These are phyloP conservation scores for Leptopterna dolabrata DNA, from an alignment of 2,888 invertebrate genomes.

Conservation along the genomic window DNA sequence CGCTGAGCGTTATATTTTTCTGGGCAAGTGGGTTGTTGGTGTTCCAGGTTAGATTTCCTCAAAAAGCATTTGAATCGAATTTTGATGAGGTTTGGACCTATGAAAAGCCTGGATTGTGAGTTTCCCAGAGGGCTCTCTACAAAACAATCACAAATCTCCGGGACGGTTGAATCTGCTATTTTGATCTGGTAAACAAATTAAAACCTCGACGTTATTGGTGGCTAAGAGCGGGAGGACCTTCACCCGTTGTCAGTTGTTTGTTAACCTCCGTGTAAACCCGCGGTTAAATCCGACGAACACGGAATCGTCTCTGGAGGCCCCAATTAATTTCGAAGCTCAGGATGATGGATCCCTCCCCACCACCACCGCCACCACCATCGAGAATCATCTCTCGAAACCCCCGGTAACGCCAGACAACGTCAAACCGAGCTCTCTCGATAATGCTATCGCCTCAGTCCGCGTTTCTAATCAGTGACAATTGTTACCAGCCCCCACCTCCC, in stretches of 20 bases:
- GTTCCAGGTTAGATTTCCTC: too few species aligned
- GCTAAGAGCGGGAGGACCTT: not conserved
- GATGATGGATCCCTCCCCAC: not conserved
- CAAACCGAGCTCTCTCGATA: constrained; percentile 2
- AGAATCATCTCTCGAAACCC: not conserved
- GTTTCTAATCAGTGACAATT: not conserved
- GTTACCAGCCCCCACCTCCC: not conserved
- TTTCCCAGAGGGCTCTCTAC: too few species aligned
- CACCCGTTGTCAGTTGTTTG: not conserved
- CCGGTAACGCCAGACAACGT: not conserved
- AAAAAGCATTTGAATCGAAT: too few species aligned
- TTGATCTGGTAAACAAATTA: not conserved
- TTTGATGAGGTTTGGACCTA: too few species aligned
- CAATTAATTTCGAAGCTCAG: not conserved
- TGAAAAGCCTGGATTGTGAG: too few species aligned
- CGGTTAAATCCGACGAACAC: not conserved
- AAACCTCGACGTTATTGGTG: not conserved
- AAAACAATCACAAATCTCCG: too few species aligned
- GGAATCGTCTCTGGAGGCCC: not conserved
- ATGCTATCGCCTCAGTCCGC: not conserved
- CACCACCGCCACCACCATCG: not conserved
- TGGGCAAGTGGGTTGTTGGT: too few species aligned
- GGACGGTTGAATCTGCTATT: not conserved
- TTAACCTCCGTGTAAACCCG: not conserved
- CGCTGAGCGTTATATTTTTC: too few species aligned